A percentile compares a stretch with the other conserved stretches of the same genome.
These are phyloP conservation scores for Leucoptera coffeella DNA, from an alignment of 2,888 invertebrate species.

Conservation along the genomic window DNA sequence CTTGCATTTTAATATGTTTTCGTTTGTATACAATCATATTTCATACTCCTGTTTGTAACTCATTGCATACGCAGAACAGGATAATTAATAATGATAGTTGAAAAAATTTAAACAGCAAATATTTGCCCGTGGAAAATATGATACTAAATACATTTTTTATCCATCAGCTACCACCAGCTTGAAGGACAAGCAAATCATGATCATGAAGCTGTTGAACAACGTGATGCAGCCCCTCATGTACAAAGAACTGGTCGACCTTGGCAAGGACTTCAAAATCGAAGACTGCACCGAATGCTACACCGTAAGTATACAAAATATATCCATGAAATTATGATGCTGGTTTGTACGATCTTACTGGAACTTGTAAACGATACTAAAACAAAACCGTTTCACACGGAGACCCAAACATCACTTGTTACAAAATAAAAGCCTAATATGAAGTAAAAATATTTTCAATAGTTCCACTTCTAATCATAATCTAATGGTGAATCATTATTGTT, in stretches of 20 bases:
- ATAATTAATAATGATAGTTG: background rate
- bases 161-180: slow-evolving; percentile 28
- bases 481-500: no score
- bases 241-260: slow-evolving; percentile 33
- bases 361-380: no score
- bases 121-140: background rate
- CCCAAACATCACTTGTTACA: no score
- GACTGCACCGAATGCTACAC: slow-evolving; percentile 22
- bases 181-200: slow-evolving; percentile 34
- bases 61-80: background rate
- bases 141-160: background rate
- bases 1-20: background rate
- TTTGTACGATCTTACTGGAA: no score
- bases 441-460: no score
- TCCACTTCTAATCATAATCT: no score
- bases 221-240: slow-evolving; percentile 40
- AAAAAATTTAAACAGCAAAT: slow-evolving; percentile 1
- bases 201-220: slow-evolving; percentile 47
- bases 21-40: background rate
- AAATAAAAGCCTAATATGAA: no score
- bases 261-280: slow-evolving; percentile 31
- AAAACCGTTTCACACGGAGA: no score
- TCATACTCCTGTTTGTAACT: background rate
- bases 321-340: no score
- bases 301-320: no score